Evolutionary conservation across 2,113 vertebrate species (phyloP).

Genomic region (Taurulus bubalis): DNA sequence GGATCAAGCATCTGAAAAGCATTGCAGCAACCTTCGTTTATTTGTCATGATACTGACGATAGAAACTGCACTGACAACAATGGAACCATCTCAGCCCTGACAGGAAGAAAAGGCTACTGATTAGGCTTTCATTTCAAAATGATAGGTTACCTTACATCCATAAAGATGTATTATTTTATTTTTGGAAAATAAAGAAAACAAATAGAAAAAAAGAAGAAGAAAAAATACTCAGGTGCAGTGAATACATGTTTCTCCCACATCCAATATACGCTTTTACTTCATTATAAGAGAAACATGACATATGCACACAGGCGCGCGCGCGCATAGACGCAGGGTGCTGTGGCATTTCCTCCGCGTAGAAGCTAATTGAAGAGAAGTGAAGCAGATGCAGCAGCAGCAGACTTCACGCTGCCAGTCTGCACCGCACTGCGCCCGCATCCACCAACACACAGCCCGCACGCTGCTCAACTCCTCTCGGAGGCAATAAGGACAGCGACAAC

Average conservation of each 20-base stretch:
- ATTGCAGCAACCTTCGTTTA: conserved; percentile 9
- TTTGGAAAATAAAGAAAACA: too few species aligned
- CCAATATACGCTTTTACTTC: not conserved
- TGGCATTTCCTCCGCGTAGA: not conserved
- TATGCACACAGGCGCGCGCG: not conserved
- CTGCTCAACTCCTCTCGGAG: conserved; percentile 12
- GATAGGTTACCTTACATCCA: not conserved
- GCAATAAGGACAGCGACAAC: conserved; percentile 11
- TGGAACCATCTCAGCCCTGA: not conserved
- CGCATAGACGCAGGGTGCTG: not conserved
- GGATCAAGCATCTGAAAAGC: not conserved
- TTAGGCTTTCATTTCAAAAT: not conserved
- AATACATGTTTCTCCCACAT: conserved; percentile 7
- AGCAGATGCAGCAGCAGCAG: conserved; percentile 57
- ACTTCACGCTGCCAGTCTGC: conserved; percentile 42
- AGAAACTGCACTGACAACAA: not conserved
- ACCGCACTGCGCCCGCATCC: conserved; percentile 73
- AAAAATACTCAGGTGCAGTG: conserved; percentile 9
- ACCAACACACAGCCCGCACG: conserved; percentile 16
- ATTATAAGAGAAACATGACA: not conserved
- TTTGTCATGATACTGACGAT: not conserved
- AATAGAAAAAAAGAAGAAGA: not conserved
- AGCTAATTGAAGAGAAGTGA: conserved; percentile 23
- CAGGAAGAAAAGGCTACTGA: too few species aligned
- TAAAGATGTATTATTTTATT: not conserved